Base-by-base conservation (phyloP, 2,888 invertebrate species). In the Allolobophora icterica region DNA sequence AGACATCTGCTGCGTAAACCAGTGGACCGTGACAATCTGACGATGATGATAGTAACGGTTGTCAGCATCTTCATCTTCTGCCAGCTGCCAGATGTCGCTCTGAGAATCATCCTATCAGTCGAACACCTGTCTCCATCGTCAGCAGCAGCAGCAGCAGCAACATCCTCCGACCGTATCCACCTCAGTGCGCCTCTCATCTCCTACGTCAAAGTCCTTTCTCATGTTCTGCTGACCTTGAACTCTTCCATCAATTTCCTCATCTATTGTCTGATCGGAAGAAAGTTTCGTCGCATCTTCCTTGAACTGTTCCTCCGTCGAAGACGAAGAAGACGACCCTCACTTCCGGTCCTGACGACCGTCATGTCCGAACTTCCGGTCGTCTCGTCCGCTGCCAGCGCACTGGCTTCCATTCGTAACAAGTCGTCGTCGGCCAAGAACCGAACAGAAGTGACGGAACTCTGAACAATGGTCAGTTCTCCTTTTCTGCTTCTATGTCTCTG, bases 171-270 rank as follows among this genome's bases (percentile, higher is more conserved):
- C 30, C 35, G 15, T 5, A 13, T 87, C 5, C 35, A 13, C 5
- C 24, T 87, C 87, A 35, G 21, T 8, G 5, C 6, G 33, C 21
- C n/a, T 1, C 30, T 71, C n/a, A 8, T 71, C 71, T 35, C 58
- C 13, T 91, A 34, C 45, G n/a, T 42, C 21, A 90, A 91, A 89
- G 87, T 42, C 40, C n/a, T 90, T 15, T 52, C 90, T 1, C 93
- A 93, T 90, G 87, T 91, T 58, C 87, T 92, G 90, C 83, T 93
- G 89, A 92, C 92, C 0, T 21, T 93, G 21, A 93, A 93, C 89
- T 93, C 93, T 1, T 91, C 92, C 0, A 91, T 92, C 35, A 93
- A 93, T 90, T 93, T 92, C 84, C 90, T 93, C 33, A 91, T 93
- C 83, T 93, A 93, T 58, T 92, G 91, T 38, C 13, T 90, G 35